Conservation (phyloP, 2,797 vertebrate genomes). For the Myripristis murdjan region DNA sequence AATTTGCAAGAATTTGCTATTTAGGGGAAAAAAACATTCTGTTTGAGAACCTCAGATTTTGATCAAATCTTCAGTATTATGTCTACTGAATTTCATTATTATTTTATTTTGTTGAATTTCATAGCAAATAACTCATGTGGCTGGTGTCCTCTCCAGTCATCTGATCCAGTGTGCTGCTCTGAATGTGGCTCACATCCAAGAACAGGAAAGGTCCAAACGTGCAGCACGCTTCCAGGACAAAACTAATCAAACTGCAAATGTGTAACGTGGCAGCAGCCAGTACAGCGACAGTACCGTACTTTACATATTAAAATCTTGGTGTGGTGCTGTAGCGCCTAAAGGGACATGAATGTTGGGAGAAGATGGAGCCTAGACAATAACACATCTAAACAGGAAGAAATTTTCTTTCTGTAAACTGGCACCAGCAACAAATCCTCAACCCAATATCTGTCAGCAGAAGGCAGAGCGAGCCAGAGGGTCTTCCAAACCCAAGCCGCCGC, state of each 20-base stretch:
- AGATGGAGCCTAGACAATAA: neutral
- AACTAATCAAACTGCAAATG: no score
- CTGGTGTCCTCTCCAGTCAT: neutral
- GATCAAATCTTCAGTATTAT: conserved; percentile 7
- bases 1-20: no score
- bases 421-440: neutral
- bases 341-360: neutral
- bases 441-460: conserved; percentile 53
- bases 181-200: neutral
- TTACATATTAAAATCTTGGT: no score
- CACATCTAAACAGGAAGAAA: neutral
- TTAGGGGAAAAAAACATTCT: conserved; percentile 2
- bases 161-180: neutral
- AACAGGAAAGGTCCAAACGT: no score
- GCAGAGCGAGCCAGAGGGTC: conserved; percentile 27
- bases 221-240: no score
- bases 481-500: conserved; percentile 12
- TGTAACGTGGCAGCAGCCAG: no score
- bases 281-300: no score
- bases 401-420: neutral
- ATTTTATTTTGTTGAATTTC: conserved; percentile 7
- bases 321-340: no score
- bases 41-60: neutral
- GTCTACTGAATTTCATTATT: neutral
- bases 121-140: neutral